These are phyloP conservation scores for Lampris incognitus DNA, from an alignment of 2,113 vertebrate genomes.

Conservation along the genomic window DNA sequence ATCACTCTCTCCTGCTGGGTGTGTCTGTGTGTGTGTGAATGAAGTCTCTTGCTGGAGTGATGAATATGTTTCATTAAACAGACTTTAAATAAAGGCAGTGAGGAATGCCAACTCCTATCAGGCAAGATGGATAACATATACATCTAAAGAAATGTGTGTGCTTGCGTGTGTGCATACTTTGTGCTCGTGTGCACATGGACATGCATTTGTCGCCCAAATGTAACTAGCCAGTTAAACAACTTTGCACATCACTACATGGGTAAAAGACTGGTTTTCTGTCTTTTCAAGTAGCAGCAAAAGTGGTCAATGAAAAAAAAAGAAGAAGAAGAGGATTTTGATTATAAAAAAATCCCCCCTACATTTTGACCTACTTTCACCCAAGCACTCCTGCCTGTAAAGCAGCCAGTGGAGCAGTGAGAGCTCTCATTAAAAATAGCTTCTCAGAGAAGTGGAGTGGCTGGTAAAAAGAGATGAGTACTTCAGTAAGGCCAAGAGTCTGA, in stretches of 20 bases:
- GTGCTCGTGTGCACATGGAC: constrained; percentile 6
- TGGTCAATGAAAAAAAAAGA: constrained; percentile 32
- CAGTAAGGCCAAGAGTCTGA: constrained; percentile 46
- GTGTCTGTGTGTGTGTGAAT: constrained; percentile 13
- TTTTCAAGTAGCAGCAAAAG: constrained; percentile 63
- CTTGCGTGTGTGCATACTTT: constrained; percentile 33
- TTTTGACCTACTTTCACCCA: constrained; percentile 73
- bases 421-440: constrained; percentile 64
- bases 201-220: constrained; percentile 28
- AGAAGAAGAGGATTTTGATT: constrained; percentile 55
- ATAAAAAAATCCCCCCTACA: constrained; percentile 51
- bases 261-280: constrained; percentile 37
- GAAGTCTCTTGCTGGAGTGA: constrained; percentile 51
- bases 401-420: constrained; percentile 47
- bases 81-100: constrained; percentile 68
- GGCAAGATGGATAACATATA: constrained; percentile 66
- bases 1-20: not conserved
- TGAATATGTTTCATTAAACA: constrained; percentile 76
- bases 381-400: constrained; percentile 61
- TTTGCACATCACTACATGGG: constrained; percentile 52
- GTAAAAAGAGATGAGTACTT: constrained; percentile 39
- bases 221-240: constrained; percentile 57
- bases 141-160: constrained; percentile 50
- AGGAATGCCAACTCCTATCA: constrained; percentile 56
- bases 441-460: constrained; percentile 37